Conservation (phyloP, 2,113 vertebrate species). For the Erythrolamprus reginae region DNA sequence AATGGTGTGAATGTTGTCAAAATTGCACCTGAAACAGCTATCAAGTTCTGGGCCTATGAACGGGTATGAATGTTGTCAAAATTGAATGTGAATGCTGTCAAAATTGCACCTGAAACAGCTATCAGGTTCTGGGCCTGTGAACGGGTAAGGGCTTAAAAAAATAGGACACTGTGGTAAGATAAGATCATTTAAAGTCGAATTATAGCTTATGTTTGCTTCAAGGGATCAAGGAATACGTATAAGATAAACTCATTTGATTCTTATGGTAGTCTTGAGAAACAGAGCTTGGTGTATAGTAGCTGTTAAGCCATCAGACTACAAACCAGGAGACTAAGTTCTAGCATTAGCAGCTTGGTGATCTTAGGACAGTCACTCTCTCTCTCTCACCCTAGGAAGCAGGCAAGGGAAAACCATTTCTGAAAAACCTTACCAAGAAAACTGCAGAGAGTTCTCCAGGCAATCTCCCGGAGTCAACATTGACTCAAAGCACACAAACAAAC, state of each 20-base stretch:
- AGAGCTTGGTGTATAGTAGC: not conserved
- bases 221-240: not conserved
- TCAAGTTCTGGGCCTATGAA: constrained; percentile 95
- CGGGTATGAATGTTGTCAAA: no score
- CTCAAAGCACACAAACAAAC: not conserved
- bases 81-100: constrained; percentile 89
- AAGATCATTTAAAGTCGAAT: not conserved
- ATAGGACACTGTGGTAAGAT: accelerated
- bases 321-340: not conserved
- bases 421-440: not conserved
- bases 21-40: constrained; percentile 92
- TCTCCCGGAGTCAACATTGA: not conserved
- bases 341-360: not conserved
- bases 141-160: constrained; percentile 71
- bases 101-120: constrained; percentile 93
- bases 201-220: not conserved
- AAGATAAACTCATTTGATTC: not conserved
- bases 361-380: not conserved
- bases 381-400: not conserved
- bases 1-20: constrained; percentile 94
- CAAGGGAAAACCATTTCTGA: not conserved
- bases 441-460: not conserved
- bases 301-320: not conserved
- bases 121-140: constrained; percentile 95
- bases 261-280: not conserved